Evolutionary conservation across 2,888 invertebrate species (phyloP), one percentile per base, ranked within the genome.

Genomic region (Nomada goodeniana): DNA sequence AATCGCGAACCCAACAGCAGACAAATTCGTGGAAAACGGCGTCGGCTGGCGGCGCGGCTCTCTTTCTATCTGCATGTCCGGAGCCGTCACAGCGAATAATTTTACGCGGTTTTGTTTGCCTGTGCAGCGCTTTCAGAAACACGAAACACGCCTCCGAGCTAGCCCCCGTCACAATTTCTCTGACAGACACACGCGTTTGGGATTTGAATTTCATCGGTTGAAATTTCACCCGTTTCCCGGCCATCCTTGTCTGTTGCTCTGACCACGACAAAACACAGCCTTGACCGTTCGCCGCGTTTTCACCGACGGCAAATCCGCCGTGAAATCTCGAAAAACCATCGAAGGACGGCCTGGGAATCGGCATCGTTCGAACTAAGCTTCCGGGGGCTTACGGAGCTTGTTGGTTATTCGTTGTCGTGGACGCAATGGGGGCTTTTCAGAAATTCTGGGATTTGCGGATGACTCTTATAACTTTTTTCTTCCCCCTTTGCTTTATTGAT

Each of bases 11-110:
- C 57, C 57, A 44, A 18, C 44, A 36, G 26, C 47, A 53, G 78
- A 82, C 82, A 82, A 82, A 70, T 73, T 82, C 60, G 77, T 29
- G 74, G 36, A 61, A 63, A 78, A 52, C 77, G 18, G 11, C 20
- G 26, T 11, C 15, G 18, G 53, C n/a, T 29, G 5, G 42, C 18
- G 26, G n/a, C 7, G n/a, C 55, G 10, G 13, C 15, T 13, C n/a
- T 26, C 18, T 42, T 36, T 15, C 29, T n/a, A 15, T 29, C 55
- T 18, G 1, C 9, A 29, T 18, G 36, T 7, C 26, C 23, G 36
- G 23, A 20, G 55, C 20, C 76, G 64, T 42, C 20, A 57, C 50
- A 26, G 60, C 50, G 59, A 74, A 80, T 80, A 70, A 81, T 81
- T 75, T 36, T 59, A 59, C 47, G 50, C 59, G 44, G 55, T 55